Conservation (phyloP, 2,888 invertebrate genomes). For the Drosophila cognata region DNA sequence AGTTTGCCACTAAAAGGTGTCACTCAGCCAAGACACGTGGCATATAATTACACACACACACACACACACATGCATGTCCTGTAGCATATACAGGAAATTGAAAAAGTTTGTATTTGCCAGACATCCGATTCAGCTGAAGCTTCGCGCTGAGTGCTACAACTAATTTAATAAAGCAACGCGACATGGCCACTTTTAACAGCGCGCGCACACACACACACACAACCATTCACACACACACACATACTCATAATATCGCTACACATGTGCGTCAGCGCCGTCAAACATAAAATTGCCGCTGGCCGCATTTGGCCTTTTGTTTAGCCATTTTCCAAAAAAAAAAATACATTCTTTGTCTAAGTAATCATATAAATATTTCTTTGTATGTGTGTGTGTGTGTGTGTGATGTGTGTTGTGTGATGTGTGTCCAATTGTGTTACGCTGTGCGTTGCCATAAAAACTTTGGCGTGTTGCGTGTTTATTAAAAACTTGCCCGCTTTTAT, state of each 20-base stretch:
- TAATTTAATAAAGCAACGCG: constrained; percentile 75
- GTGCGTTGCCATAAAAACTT: constrained; percentile 44
- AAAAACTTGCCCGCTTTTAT: constrained; percentile 67
- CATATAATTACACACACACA: constrained; percentile 25
- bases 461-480: constrained; percentile 71
- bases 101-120: constrained; percentile 73
- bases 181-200: constrained; percentile 68
- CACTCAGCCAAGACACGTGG: constrained; percentile 18
- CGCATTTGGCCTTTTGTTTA: constrained; percentile 43
- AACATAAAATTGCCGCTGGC: constrained; percentile 33
- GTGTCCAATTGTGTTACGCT: constrained; percentile 21
- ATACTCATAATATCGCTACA: constrained; percentile 10
- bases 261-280: constrained; percentile 31
- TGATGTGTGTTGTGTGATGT: constrained; percentile 10
- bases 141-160: constrained; percentile 66
- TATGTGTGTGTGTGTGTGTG: constrained; percentile 14
- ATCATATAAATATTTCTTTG: constrained; percentile 74
- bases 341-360: constrained; percentile 59
- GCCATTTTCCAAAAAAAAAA: constrained; percentile 44
- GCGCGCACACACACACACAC: constrained; percentile 21
- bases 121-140: constrained; percentile 67
- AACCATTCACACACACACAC: constrained; percentile 14
- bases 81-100: constrained; percentile 64
- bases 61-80: constrained; percentile 14
- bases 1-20: constrained; percentile 47